Base-by-base conservation (phyloP, 1,140 invertebrate species). In the Maconellicoccus hirsutus region DNA sequence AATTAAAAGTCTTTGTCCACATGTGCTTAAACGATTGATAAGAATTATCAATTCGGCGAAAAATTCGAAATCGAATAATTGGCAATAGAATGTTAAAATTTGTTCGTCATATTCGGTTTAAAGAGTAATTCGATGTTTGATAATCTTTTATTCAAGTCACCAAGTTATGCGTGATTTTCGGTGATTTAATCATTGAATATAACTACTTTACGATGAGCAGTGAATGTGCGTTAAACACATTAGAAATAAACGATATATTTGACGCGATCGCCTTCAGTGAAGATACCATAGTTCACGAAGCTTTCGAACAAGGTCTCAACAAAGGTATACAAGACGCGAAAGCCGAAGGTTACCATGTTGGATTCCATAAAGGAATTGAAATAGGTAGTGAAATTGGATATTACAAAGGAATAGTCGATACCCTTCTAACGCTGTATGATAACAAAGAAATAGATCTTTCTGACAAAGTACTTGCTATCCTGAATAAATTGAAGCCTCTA, bases 331-430 rank as follows among this genome's bases (percentile, higher is more conserved):
- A 33, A 16, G 75, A 77, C 63, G 79, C 78, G 19, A 74, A 75
- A 52, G 70, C 71, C 1, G 76, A 78, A 74, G 80, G 79, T 7
- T 77, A 76, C 61, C 75, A 78, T 70, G 71, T 79, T 38, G 80
- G 79, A 22, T 77, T 75, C 72, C 76, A 78, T 33, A 76, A 77
- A 72, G 79, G 79, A 7, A 70, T 70, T 14, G 77, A 79, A 70
- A 71, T 80, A 38, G 79, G 79, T 39, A 71, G 75, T 21, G 78
- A 80, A 74, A 73, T 79, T 27, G 77, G 79, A 27, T 79, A 75
- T 71, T 80, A 77, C 73, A 66, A 72, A 59, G 78, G 73, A 0
- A 69, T 71, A 52, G 71, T 72, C 70, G 23, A 70, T 26, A 73
- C 59, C 12, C 42, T 71, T 14, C 8, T 71, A 0, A 39, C 59